Evolutionary conservation across 2,113 vertebrate species (phyloP).

Genomic region (Cranoglanis bouderius): DNA sequence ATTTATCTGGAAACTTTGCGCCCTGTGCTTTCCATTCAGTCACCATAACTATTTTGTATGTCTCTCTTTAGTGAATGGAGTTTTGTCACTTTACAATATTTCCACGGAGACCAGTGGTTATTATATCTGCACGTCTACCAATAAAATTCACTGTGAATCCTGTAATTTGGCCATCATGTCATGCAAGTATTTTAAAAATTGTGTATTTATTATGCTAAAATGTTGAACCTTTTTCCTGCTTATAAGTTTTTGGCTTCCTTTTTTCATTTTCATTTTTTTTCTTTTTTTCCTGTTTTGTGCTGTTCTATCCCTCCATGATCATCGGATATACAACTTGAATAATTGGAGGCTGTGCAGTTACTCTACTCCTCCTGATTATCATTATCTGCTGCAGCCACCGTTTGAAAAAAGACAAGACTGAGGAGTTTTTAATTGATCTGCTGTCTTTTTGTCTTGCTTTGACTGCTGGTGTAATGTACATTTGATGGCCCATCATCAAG

Average conservation of each 20-base stretch:
- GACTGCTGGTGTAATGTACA: not conserved
- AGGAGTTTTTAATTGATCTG: constrained; percentile 33
- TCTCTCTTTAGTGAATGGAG: constrained; percentile 61
- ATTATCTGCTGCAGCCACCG: constrained; percentile 65
- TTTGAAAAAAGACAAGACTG: constrained; percentile 55
- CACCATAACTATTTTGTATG: not conserved
- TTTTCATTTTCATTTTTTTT: not conserved
- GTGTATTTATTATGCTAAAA: not conserved
- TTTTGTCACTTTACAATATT: constrained; percentile 81
- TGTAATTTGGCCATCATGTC: constrained; percentile 79
- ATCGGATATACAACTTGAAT: constrained; percentile 60
- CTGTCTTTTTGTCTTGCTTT: not conserved
- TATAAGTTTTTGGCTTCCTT: not conserved
- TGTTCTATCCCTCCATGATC: constrained; percentile 54
- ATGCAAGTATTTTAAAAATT: constrained; percentile 71
- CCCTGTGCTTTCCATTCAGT: not conserved
- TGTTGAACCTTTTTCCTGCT: not conserved
- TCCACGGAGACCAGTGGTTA: constrained; percentile 78
- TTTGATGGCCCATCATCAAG: too few relatives aligned
- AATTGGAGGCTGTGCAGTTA: constrained; percentile 47
- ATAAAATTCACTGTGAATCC: constrained; percentile 62
- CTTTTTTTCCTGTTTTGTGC: not conserved
- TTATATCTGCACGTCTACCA: constrained; percentile 81
- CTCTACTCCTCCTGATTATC: constrained; percentile 38
- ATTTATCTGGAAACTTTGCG: not conserved